These are phyloP conservation scores for Clitarchus hookeri DNA, from an alignment of 2,888 invertebrate genomes.

Conservation along the genomic window DNA sequence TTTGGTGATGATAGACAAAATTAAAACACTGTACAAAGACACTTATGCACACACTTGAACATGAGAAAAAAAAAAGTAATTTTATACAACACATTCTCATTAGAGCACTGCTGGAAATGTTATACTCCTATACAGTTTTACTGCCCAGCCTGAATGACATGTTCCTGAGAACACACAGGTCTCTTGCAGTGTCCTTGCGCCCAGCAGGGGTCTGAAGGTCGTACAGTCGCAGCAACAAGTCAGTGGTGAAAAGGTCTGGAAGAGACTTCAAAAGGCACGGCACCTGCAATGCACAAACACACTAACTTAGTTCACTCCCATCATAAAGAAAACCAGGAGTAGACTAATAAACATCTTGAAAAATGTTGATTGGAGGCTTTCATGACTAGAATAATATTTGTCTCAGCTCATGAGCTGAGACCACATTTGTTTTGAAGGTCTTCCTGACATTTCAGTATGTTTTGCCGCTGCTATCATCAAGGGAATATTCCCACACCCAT, in stretches of 20 bases:
- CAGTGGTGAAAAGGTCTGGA: slow-evolving; percentile 76
- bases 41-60: neutral
- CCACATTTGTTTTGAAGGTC: no score
- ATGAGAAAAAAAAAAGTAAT: neutral
- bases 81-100: neutral
- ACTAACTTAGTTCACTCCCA: neutral
- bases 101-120: neutral
- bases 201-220: slow-evolving; percentile 77
- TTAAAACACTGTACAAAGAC: neutral
- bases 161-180: slow-evolving; percentile 83
- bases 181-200: slow-evolving; percentile 83
- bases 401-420: no score
- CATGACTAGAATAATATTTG: no score
- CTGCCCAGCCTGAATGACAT: slow-evolving; percentile 56
- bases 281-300: slow-evolving; percentile 51
- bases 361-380: no score
- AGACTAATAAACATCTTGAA: no score
- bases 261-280: slow-evolving; percentile 80
- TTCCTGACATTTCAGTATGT: no score
- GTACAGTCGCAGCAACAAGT: slow-evolving; percentile 75
- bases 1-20: neutral
- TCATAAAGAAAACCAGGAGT: no score
- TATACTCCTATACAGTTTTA: neutral
- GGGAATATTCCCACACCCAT: no score
- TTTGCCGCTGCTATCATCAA: no score